A percentile compares a stretch with the other conserved stretches of the same genome.
phyloP scores from a whole-genome alignment of 2,113 vertebrate species.

The Aspidoscelis tigris region DNA sequence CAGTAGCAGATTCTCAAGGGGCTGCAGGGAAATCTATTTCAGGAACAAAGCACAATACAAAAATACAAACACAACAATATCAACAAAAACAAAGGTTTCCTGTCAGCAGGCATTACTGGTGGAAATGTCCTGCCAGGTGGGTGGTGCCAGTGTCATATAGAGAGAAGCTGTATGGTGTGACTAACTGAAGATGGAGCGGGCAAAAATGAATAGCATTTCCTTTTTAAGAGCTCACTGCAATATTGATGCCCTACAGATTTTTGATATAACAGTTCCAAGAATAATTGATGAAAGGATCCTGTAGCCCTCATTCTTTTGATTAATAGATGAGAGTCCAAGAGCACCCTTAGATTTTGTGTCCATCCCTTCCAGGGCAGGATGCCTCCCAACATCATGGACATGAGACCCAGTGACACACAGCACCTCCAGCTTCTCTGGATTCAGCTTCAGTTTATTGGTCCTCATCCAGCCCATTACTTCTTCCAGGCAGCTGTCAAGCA shows the following conservation, averaged over 20 bases:
- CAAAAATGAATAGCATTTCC: neutral
- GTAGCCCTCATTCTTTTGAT: neutral
- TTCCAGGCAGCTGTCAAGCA: too few species aligned
- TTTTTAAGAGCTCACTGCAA: neutral
- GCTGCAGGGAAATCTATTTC: neutral
- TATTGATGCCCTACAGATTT: neutral
- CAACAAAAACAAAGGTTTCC: neutral
- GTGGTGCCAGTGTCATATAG: neutral
- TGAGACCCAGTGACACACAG: too few species aligned
- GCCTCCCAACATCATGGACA: too few species aligned
- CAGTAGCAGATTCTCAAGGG: neutral
- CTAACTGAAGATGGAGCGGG: neutral
- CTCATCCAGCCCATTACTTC: too few species aligned
- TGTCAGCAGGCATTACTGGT: neutral
- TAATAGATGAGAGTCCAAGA: neutral
- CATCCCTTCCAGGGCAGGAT: too few species aligned
- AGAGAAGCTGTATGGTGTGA: neutral
- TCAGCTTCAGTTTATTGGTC: too few species aligned
- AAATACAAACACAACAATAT: neutral
- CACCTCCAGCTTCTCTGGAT: too few species aligned
- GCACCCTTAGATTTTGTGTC: too few species aligned
- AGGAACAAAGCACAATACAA: neutral
- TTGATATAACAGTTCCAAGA: neutral
- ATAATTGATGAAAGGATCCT: neutral
- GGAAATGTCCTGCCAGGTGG: neutral